Percentiles rank a stretch among this genome's conserved stretches.
These are phyloP conservation scores for Triops cancriformis DNA, from an alignment of 1,140 invertebrate genomes.

Conservation along the genomic window DNA sequence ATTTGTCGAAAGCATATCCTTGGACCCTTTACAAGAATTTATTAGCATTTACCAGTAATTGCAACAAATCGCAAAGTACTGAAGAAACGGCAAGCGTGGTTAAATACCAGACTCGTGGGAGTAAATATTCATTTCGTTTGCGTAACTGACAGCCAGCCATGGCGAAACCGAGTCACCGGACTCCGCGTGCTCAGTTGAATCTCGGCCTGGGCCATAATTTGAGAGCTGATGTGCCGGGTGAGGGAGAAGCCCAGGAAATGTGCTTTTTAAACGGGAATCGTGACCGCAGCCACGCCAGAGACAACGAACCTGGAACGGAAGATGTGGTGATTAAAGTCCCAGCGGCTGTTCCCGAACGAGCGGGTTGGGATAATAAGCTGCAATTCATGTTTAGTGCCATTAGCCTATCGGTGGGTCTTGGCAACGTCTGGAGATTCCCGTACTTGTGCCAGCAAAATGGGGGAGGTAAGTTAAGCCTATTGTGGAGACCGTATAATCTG, in stretches of 20 bases:
- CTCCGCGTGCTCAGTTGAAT: neutral
- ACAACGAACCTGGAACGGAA: neutral
- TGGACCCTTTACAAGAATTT: no score
- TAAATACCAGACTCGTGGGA: no score
- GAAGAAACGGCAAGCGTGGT: no score
- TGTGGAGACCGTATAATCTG: neutral
- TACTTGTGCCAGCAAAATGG: constrained; percentile 91
- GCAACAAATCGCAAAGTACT: no score
- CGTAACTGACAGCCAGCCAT: neutral
- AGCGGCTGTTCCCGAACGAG: constrained; percentile 33
- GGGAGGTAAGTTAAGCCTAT: constrained; percentile 60
- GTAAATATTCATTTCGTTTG: neutral
- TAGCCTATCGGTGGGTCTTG: constrained; percentile 80
- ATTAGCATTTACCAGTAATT: no score
- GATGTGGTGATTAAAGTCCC: constrained; percentile 33
- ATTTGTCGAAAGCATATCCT: no score
- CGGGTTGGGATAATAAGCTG: constrained; percentile 51
- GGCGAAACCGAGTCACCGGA: neutral
- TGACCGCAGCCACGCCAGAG: constrained; percentile 12
- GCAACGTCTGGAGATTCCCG: constrained; percentile 92
- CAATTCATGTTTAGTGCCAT: constrained; percentile 87
- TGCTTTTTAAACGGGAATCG: constrained; percentile 24
- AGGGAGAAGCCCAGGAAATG: neutral
- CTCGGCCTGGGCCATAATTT: neutral
- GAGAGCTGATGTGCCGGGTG: neutral